A percentile compares a stretch with the other conserved stretches of the same genome.
These are phyloP conservation scores for Arvicanthis niloticus DNA, from an alignment of 2,113 vertebrate genomes.

Conservation along the genomic window DNA sequence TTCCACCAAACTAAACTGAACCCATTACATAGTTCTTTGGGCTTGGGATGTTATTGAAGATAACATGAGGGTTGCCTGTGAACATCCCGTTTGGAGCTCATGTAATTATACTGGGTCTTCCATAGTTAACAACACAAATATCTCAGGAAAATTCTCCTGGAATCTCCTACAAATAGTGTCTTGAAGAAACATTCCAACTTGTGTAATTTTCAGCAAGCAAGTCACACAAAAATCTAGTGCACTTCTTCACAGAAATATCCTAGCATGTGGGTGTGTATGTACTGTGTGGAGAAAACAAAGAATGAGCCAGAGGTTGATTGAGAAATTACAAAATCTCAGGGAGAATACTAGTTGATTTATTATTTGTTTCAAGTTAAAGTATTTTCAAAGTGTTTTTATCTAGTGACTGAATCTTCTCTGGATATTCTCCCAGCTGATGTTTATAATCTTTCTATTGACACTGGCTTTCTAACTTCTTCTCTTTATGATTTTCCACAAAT, in stretches of 20 bases:
- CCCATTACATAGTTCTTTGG: neutral
- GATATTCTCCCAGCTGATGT: conserved; percentile 39
- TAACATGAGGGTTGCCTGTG: neutral
- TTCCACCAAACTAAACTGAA: neutral
- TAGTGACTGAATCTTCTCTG: neutral
- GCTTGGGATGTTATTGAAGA: neutral
- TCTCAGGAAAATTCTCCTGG: neutral
- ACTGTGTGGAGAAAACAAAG: neutral
- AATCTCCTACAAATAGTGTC: neutral
- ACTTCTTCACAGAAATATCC: neutral
- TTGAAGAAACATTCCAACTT: neutral
- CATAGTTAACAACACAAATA: neutral
- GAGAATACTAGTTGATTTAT: neutral
- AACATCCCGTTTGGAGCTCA: neutral
- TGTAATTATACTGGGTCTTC: neutral
- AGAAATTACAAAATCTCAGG: neutral
- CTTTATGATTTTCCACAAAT: neutral
- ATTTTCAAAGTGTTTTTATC: neutral
- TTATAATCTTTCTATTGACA: neutral
- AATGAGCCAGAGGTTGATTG: neutral
- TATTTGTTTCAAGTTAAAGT: neutral
- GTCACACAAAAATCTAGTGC: neutral
- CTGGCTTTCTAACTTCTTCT: neutral
- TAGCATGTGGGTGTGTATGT: neutral
- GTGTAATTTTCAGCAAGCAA: conserved; percentile 17